Evolutionary conservation across 2,113 vertebrate genomes (phyloP).

Genomic region (Pteruthius melanotis): DNA sequence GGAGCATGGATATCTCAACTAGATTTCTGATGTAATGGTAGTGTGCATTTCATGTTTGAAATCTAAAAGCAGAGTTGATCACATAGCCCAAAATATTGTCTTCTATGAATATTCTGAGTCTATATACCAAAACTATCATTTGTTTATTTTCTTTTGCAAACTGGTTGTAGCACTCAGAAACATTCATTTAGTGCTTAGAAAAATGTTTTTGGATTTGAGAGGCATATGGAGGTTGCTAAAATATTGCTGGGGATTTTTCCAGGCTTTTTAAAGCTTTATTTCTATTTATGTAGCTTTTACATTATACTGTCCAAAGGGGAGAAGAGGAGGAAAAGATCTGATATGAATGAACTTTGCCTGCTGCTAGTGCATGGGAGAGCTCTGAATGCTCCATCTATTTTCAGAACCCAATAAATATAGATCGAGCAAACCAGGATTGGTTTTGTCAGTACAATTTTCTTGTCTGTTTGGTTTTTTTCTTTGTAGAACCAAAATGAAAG

Average conservation of each 20-base stretch:
- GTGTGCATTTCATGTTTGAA: neutral
- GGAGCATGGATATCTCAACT: neutral
- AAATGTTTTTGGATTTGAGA: neutral
- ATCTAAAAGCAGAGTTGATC: neutral
- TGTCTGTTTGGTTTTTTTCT: neutral
- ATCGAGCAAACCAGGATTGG: neutral
- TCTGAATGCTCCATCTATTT: neutral
- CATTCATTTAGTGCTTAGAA: neutral
- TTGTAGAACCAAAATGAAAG: neutral
- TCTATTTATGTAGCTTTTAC: neutral
- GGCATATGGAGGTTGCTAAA: neutral
- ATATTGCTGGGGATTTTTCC: neutral
- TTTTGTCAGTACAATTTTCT: conserved; percentile 3
- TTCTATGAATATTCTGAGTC: neutral
- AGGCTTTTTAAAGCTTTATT: neutral
- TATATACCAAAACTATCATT: neutral
- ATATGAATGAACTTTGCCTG: neutral
- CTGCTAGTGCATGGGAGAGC: neutral
- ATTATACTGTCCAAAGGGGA: neutral
- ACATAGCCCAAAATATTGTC: neutral
- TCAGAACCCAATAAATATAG: neutral
- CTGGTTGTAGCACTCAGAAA: neutral
- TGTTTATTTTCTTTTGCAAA: neutral
- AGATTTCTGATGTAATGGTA: neutral
- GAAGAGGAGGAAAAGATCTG: neutral